Percentiles rank a stretch among this genome's conserved stretches.
Evolutionary conservation across 2,888 invertebrate species (phyloP).

Genomic region (Busseola fusca): DNA sequence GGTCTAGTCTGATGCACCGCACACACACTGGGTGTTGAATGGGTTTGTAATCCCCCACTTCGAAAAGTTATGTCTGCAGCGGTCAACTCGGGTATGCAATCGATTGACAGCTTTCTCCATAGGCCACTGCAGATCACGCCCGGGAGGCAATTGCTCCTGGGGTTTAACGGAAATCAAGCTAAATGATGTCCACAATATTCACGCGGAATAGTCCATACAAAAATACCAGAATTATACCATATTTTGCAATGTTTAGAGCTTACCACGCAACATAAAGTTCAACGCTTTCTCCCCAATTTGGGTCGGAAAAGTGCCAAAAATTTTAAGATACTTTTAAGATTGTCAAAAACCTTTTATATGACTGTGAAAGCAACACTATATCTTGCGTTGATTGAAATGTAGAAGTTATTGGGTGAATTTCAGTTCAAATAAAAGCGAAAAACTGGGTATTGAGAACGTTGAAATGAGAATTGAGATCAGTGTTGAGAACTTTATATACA

Average conservation of each 20-base stretch:
- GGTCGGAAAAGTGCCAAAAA: constrained; percentile 5
- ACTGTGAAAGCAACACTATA: constrained; percentile 1
- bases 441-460: constrained; percentile 28
- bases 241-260: constrained; percentile 33
- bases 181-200: constrained; percentile 29
- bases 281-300: constrained; percentile 3
- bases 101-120: too few relatives aligned
- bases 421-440: constrained; percentile 20
- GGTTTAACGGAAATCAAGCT: too few relatives aligned
- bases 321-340: not conserved
- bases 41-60: too few relatives aligned
- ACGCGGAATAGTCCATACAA: constrained; percentile 18
- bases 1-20: too few relatives aligned
- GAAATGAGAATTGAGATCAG: constrained; percentile 39
- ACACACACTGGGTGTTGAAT: too few relatives aligned
- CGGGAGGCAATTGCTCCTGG: too few relatives aligned
- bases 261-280: not conserved
- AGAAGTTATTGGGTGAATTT: not conserved
- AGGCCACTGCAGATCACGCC: too few relatives aligned
- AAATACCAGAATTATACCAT: constrained; percentile 36
- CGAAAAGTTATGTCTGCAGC: too few relatives aligned
- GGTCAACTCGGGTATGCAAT: too few relatives aligned
- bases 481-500: constrained; percentile 47
- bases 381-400: constrained; percentile 7
- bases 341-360: not conserved